Percentiles rank a stretch among this genome's conserved stretches.
These are phyloP conservation scores for Oasisia sp. DNA, from an alignment of 2,888 invertebrate genomes.

Conservation along the genomic window DNA sequence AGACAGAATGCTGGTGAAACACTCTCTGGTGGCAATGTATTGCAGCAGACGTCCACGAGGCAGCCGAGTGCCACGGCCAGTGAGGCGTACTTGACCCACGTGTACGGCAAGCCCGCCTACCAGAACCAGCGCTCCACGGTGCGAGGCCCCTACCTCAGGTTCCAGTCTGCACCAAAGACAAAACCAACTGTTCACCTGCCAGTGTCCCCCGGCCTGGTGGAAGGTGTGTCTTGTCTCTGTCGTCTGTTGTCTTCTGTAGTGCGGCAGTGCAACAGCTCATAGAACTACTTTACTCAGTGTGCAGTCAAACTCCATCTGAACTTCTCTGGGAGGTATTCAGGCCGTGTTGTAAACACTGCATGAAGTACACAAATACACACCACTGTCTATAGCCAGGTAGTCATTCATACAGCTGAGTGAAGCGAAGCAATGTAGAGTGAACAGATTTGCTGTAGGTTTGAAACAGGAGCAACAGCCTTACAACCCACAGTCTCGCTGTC, in stretches of 20 bases:
- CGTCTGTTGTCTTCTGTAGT: neutral
- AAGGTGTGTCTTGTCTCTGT: neutral
- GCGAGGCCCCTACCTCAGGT: slow-evolving; percentile 14
- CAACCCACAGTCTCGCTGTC: too few species aligned
- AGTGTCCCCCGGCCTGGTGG: neutral
- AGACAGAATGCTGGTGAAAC: neutral
- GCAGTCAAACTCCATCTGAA: too few species aligned
- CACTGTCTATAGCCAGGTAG: too few species aligned
- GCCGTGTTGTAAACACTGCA: too few species aligned
- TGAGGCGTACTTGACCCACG: slow-evolving; percentile 51
- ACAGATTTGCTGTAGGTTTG: too few species aligned
- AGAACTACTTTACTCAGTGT: too few species aligned
- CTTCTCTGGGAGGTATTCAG: too few species aligned
- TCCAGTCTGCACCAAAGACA: neutral
- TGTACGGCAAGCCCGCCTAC: slow-evolving; percentile 59
- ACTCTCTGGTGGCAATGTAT: neutral
- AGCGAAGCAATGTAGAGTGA: too few species aligned
- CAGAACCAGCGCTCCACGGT: slow-evolving; percentile 51
- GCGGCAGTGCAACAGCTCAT: too few species aligned
- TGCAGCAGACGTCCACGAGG: slow-evolving; percentile 19
- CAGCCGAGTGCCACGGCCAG: slow-evolving; percentile 24
- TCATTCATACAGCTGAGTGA: too few species aligned
- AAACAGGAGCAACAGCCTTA: too few species aligned
- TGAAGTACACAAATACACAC: too few species aligned
- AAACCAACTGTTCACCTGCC: neutral